Conservation (phyloP, 2,113 vertebrate species). For the Gnathonemus echidnorhynchus region DNA sequence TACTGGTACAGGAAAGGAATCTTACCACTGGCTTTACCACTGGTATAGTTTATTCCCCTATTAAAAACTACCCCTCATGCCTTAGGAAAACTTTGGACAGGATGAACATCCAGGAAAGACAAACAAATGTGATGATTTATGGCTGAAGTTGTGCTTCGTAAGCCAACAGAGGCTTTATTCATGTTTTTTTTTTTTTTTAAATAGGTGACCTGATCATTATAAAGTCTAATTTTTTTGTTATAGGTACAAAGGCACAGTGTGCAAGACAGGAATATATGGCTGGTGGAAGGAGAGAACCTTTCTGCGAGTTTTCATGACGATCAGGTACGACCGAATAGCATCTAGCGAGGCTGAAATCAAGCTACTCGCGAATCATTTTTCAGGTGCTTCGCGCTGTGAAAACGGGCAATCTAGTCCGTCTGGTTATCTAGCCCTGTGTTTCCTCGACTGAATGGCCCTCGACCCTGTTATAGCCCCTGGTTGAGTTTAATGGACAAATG, state of each 20-base stretch:
- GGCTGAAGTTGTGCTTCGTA: constrained; percentile 45
- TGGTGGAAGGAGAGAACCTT: neutral
- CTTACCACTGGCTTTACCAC: constrained; percentile 46
- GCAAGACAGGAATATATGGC: neutral
- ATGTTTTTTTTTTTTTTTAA: constrained; percentile 37
- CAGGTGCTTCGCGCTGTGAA: neutral
- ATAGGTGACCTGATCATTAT: constrained; percentile 50
- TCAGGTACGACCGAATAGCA: neutral
- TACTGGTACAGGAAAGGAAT: constrained; percentile 41
- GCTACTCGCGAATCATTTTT: neutral
- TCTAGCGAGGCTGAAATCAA: neutral
- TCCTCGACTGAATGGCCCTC: neutral
- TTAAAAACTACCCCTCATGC: neutral
- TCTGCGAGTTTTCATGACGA: neutral
- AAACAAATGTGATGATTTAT: constrained; percentile 61
- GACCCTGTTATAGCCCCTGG: neutral
- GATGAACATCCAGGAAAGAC: constrained; percentile 54
- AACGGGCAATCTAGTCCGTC: neutral
- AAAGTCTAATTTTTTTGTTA: constrained; percentile 44
- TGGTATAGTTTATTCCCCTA: constrained; percentile 46
- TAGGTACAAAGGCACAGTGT: constrained; percentile 27
- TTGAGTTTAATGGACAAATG: neutral
- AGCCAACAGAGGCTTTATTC: constrained; percentile 50
- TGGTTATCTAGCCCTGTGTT: neutral
- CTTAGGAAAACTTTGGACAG: constrained; percentile 58